Base-by-base conservation (phyloP, 2,797 vertebrate species). In the Iguana delicatissima region DNA sequence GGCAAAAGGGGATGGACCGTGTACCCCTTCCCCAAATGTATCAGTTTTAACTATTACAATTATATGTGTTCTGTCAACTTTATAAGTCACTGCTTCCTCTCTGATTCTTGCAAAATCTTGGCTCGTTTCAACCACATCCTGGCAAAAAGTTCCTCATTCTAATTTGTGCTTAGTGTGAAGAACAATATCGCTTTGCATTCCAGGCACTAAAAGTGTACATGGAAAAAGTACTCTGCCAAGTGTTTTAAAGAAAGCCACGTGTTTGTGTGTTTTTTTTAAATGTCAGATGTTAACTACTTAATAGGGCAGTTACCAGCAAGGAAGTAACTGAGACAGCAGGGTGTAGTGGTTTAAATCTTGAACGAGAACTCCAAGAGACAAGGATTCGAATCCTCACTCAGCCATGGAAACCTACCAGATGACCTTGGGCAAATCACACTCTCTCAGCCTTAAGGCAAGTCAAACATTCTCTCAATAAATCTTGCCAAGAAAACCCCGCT, bases 81-180 rank as follows among this genome's bases (percentile, higher is more conserved):
- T 87, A 77, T 38, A 84, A 87, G 59, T 82, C 85, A 76, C 59
- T 74, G 29, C 80, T 91, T 91, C 90, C 86, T 88, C 85, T 83
- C 35, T 84, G 80, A 59, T n/a, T 69, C 72, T 90, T 87, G 80
- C 80, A 35, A 83, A 83, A 83, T 55, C 42, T 79, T 72, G 80
- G 85, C 29, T 50, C 46, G 24, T 46, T 50, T 87, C 73, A 79
- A 83, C 80, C 90, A 88, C 89, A 79, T 84, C 73, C 86, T 88
- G 79, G 67, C 72, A 87, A 69, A 24, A 87, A 22, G 90, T 91
- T 91, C 90, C 80, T 84, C 80, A 87, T 91, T 91, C 80, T 91
- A 84, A 88, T 91, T 91, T 69, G 52, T 55, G 32, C 46, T 22
- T 52, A n/a, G 3, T 55, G 35, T n/a, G 46, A 57, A 86, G 84